These are phyloP conservation scores for Galerucella pusilla DNA, from an alignment of 2,888 invertebrate genomes.

Conservation along the genomic window DNA sequence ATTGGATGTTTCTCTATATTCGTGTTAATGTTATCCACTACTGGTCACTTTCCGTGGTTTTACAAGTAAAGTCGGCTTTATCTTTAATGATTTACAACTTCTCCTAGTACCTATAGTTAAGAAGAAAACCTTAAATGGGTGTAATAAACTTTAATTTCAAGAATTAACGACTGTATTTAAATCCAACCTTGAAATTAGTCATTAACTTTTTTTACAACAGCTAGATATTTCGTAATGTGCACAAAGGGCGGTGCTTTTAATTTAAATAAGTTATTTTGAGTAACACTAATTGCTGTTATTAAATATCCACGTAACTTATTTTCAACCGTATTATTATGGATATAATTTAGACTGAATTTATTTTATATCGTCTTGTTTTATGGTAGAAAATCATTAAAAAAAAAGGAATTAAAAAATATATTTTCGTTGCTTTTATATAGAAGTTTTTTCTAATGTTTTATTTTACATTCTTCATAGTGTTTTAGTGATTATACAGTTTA, in stretches of 20 bases:
- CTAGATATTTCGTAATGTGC: constrained; percentile 38
- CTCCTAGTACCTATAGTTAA: constrained; percentile 40
- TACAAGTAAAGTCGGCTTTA: constrained; percentile 34
- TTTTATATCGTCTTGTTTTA: constrained; percentile 7
- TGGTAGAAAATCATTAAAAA: constrained; percentile 1
- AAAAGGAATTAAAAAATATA: constrained; percentile 8
- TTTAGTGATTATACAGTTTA: too few relatives aligned
- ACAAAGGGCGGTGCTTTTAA: constrained; percentile 34
- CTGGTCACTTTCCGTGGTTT: constrained; percentile 30
- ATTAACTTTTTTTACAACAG: constrained; percentile 59
- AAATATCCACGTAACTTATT: constrained; percentile 11
- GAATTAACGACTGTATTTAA: constrained; percentile 62
- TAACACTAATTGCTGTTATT: constrained; percentile 32
- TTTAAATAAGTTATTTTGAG: constrained; percentile 36
- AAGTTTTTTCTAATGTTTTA: background rate
- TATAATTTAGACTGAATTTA: constrained; percentile 13
- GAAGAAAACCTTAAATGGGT: constrained; percentile 60
- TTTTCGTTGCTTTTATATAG: background rate
- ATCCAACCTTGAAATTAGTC: constrained; percentile 63
- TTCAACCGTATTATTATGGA: constrained; percentile 2
- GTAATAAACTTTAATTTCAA: constrained; percentile 60
- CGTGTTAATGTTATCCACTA: constrained; percentile 1
- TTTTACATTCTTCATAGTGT: too few relatives aligned
- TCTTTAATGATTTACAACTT: constrained; percentile 45
- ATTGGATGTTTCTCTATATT: background rate